phyloP scores from a whole-genome alignment of 2,888 invertebrate species.

The Iphiclides podalirius region DNA sequence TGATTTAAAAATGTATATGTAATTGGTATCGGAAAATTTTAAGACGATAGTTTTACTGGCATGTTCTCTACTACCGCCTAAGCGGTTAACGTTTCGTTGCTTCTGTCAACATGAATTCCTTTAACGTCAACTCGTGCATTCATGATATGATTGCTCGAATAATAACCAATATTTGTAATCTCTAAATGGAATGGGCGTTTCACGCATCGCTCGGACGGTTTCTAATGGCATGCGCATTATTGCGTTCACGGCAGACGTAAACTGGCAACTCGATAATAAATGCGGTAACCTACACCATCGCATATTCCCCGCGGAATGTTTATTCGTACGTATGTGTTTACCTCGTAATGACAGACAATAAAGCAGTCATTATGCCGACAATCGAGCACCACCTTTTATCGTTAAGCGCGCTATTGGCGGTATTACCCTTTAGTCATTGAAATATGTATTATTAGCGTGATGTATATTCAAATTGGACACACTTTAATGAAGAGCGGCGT shows the following conservation, averaged over 20 bases:
- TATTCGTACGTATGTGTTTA: constrained; percentile 62
- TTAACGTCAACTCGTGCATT: constrained; percentile 6
- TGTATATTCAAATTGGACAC: constrained; percentile 33
- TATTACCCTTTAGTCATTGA: constrained; percentile 38
- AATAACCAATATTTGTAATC: constrained; percentile 1
- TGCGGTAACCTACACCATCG: constrained; percentile 42
- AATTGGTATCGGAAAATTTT: too few relatives aligned
- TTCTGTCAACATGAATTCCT: constrained; percentile 2
- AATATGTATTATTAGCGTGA: constrained; percentile 23
- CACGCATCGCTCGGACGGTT: background rate
- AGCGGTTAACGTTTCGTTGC: too few relatives aligned
- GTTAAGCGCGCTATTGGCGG: constrained; percentile 35
- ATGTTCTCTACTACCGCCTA: too few relatives aligned
- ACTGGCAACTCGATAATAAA: constrained; percentile 45
- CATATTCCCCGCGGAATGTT: constrained; percentile 47
- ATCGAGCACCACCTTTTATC: constrained; percentile 24
- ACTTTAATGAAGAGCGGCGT: too few relatives aligned
- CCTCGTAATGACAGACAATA: constrained; percentile 50
- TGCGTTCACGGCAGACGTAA: background rate
- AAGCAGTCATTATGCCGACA: constrained; percentile 33
- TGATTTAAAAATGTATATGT: too few relatives aligned
- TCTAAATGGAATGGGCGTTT: constrained; percentile 6
- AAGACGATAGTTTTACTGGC: too few relatives aligned
- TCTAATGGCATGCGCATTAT: constrained; percentile 1
- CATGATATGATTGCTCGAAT: constrained; percentile 1